Conservation (phyloP, 2,113 vertebrate species). For the Rattus rattus region DNA sequence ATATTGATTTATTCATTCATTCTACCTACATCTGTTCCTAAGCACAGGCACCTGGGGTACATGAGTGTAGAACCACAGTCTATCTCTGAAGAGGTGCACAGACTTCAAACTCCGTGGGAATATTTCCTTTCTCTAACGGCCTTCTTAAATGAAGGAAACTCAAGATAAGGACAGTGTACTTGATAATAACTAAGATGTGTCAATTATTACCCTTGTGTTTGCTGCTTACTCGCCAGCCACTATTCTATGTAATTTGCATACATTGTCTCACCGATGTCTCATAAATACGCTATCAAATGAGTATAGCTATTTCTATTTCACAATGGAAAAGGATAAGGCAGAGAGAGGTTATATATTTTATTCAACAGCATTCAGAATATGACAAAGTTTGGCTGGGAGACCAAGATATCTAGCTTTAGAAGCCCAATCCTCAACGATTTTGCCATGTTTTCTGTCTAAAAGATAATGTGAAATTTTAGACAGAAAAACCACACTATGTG, state of each 20-base stretch:
- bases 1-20: slow-evolving; percentile 72
- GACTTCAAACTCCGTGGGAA: neutral
- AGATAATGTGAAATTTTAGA: neutral
- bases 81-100: neutral
- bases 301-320: slow-evolving; percentile 12
- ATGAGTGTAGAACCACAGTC: neutral
- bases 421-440: neutral
- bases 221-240: neutral
- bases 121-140: no score
- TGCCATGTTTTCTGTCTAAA: neutral
- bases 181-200: neutral
- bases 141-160: neutral
- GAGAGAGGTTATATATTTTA: neutral
- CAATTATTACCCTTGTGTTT: neutral
- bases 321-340: neutral
- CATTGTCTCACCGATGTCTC: neutral
- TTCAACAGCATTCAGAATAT: neutral
- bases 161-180: neutral
- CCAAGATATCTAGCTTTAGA: neutral
- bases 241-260: neutral
- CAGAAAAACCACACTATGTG: neutral
- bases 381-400: neutral
- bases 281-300: neutral
- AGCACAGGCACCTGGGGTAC: slow-evolving; percentile 34
- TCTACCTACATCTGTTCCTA: slow-evolving; percentile 68